Percentiles rank a stretch among this genome's conserved stretches.
phyloP scores from a whole-genome alignment of 2,888 invertebrate genomes.

The Scelioninae gen. 1 region DNA sequence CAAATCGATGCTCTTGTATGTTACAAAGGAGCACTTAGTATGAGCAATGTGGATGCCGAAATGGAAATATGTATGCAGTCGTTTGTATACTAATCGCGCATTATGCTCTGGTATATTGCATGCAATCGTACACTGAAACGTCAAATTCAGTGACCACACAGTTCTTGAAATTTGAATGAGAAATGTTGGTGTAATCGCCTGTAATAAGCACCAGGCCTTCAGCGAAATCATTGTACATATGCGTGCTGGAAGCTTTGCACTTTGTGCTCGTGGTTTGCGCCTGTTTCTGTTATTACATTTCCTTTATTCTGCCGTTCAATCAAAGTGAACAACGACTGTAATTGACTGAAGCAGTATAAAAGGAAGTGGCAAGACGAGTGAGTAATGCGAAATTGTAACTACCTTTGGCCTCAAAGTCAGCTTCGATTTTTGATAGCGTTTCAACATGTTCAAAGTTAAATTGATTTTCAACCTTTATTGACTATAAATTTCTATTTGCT shows the following conservation, averaged over 20 bases:
- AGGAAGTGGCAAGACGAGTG: constrained; percentile 10
- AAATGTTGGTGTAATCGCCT: constrained; percentile 30
- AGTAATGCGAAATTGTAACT: constrained; percentile 14
- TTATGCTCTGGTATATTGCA: constrained; percentile 5
- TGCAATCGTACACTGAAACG: constrained; percentile 12
- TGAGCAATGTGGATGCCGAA: background rate
- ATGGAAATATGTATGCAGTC: background rate
- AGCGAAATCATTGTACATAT: constrained; percentile 35
- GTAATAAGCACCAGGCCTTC: constrained; percentile 38
- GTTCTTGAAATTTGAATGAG: constrained; percentile 39
- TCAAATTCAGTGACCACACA: constrained; percentile 42
- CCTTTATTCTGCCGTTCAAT: constrained; percentile 46
- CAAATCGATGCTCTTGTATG: background rate
- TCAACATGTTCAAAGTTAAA: constrained; percentile 1
- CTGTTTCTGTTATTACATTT: constrained; percentile 50
- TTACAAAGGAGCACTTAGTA: constrained; percentile 4
- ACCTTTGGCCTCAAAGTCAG: background rate
- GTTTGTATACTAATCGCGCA: constrained; percentile 5
- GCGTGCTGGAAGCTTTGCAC: constrained; percentile 31
- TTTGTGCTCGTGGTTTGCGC: constrained; percentile 20
- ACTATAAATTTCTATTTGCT: background rate
- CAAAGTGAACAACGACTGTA: constrained; percentile 31
- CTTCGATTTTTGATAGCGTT: background rate
- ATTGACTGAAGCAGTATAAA: constrained; percentile 32
- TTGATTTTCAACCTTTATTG: background rate